Evolutionary conservation across 1,140 invertebrate genomes (phyloP).

Genomic region (Halesus radiatus): DNA sequence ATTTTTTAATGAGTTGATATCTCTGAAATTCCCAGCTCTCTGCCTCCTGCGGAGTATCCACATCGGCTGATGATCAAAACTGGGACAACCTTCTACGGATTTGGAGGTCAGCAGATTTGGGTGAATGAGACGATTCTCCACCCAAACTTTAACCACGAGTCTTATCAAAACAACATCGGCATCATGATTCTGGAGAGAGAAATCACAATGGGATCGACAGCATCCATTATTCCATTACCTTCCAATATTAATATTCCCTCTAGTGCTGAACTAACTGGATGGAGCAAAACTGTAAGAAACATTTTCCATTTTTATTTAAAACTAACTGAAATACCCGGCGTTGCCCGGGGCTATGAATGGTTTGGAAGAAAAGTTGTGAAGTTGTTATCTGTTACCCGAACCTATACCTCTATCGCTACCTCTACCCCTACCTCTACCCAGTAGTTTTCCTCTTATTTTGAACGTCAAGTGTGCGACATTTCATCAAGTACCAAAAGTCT

Average conservation of each 20-base stretch:
- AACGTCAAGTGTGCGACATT: too few relatives aligned
- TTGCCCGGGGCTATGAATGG: too few relatives aligned
- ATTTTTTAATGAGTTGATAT: not conserved
- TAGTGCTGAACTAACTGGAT: not conserved
- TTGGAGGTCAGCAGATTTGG: constrained; percentile 13
- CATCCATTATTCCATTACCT: not conserved
- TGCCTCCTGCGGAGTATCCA: not conserved
- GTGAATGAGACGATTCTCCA: not conserved
- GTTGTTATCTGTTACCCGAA: too few relatives aligned
- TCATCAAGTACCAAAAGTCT: too few relatives aligned
- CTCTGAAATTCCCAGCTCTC: not conserved
- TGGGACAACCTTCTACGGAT: not conserved
- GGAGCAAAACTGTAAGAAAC: constrained; percentile 1
- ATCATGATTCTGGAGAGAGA: not conserved
- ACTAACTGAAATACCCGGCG: too few relatives aligned
- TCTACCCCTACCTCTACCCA: too few relatives aligned
- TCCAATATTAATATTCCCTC: not conserved
- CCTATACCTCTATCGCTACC: too few relatives aligned
- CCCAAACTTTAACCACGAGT: constrained; percentile 2
- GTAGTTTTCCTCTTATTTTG: too few relatives aligned
- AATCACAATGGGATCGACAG: not conserved
- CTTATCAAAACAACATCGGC: constrained; percentile 10
- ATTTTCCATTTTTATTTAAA: not conserved
- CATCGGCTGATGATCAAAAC: not conserved
- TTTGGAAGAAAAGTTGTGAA: too few relatives aligned